Conservation (phyloP, 2,888 invertebrate species). For the Yponomeuta evonymella region DNA sequence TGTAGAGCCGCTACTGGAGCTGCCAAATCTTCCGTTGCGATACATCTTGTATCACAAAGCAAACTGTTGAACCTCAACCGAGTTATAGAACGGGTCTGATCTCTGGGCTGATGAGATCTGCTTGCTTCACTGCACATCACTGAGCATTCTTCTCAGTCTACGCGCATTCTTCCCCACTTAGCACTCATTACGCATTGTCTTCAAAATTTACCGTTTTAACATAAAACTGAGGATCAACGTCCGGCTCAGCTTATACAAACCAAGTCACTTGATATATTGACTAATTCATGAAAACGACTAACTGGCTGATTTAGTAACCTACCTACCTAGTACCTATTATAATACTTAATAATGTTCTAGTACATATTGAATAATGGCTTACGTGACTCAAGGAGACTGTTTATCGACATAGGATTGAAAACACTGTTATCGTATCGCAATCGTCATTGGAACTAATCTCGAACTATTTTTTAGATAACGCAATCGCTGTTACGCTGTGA, state of each 20-base stretch:
- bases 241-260: neutral
- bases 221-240: conserved; percentile 4
- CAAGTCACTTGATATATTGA: neutral
- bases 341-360: neutral
- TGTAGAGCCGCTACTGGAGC: conserved; percentile 55
- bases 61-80: neutral
- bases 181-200: conserved; percentile 24
- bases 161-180: conserved; percentile 35
- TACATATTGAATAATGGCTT: conserved; percentile 44
- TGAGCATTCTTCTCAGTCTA: neutral
- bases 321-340: neutral
- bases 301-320: no score
- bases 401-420: conserved; percentile 56
- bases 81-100: neutral
- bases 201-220: conserved; percentile 10
- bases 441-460: conserved; percentile 48
- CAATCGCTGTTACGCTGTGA: conserved; percentile 53
- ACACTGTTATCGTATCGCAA: conserved; percentile 62
- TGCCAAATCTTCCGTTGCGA: conserved; percentile 46
- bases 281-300: neutral
- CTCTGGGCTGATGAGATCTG: neutral
- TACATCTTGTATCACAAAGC: conserved; percentile 28
- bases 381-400: conserved; percentile 63
- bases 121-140: conserved; percentile 3
- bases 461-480: conserved; percentile 49